Percentiles rank a stretch among this genome's conserved stretches.
phyloP scores from a whole-genome alignment of 2,797 vertebrate species.

The Poeciliopsis gracilis region DNA sequence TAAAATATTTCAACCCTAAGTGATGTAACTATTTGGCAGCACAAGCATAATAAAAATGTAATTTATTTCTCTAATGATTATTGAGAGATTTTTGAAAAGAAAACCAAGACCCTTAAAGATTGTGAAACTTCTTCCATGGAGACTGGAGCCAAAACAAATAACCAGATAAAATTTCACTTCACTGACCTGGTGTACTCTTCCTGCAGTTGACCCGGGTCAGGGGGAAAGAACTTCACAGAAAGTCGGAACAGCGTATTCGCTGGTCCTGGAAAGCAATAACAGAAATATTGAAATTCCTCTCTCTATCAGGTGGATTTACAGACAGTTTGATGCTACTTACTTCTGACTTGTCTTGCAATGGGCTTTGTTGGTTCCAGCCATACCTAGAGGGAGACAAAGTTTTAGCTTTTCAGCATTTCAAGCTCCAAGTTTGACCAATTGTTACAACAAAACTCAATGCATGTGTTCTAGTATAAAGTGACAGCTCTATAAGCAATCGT shows the following conservation, averaged over 20 bases:
- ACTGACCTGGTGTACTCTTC: constrained; percentile 93
- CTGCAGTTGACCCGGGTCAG: constrained; percentile 95
- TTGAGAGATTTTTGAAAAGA: not conserved
- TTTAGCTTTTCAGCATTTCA: not conserved
- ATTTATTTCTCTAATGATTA: not conserved
- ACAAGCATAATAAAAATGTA: not conserved
- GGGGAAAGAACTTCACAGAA: constrained; percentile 98
- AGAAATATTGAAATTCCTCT: constrained; percentile 15
- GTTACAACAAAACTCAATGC: not conserved
- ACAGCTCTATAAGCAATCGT: not conserved
- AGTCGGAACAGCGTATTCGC: constrained; percentile 89
- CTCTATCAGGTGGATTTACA: constrained; percentile 1
- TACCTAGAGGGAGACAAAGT: constrained; percentile 81
- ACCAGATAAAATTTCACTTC: constrained; percentile 48
- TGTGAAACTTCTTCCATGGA: constrained; percentile 18
- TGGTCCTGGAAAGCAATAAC: constrained; percentile 83
- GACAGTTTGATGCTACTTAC: constrained; percentile 81
- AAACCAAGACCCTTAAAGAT: constrained; percentile 3
- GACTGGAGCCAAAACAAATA: constrained; percentile 28
- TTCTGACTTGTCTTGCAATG: constrained; percentile 89
- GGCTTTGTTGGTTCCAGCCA: constrained; percentile 96
- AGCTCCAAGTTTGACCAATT: not conserved
- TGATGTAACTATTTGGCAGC: not conserved
- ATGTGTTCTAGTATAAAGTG: not conserved
- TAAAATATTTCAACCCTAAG: not conserved